A percentile compares a stretch with the other conserved stretches of the same genome.
phyloP scores from a whole-genome alignment of 2,113 vertebrate genomes.

The cattle (Bos taurus) region DNA sequence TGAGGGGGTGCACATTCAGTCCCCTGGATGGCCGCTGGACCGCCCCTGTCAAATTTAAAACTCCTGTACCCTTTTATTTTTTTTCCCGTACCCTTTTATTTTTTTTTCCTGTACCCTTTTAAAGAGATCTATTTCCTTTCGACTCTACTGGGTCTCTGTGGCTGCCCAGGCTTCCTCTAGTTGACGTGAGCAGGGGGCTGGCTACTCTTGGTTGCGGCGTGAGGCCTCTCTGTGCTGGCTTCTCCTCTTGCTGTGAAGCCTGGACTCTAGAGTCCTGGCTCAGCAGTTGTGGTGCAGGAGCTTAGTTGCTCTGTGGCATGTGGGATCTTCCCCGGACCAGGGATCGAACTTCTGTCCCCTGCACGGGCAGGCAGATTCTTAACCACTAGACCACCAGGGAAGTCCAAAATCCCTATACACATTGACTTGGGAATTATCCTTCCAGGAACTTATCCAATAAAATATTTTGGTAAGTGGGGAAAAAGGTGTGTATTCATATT shows the following conservation, averaged over 20 bases:
- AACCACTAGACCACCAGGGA: neutral
- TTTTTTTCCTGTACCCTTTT: neutral
- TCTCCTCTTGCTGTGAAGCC: neutral
- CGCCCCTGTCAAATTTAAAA: neutral
- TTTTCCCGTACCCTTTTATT: no score
- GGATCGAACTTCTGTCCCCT: neutral
- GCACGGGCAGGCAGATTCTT: neutral
- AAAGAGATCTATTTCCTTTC: neutral
- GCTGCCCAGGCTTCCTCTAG: neutral
- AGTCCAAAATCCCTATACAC: neutral
- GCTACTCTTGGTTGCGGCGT: fast-evolving
- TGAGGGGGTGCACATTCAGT: fast-evolving
- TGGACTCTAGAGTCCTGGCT: neutral
- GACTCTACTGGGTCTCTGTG: neutral
- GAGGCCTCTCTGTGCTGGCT: neutral
- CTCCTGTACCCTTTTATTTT: no score
- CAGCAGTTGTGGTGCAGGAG: neutral
- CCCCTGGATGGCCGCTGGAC: neutral
- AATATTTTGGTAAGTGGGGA: neutral
- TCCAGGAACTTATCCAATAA: neutral
- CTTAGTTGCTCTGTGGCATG: neutral
- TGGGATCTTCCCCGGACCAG: neutral
- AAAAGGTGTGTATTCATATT: neutral
- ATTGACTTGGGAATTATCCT: neutral
- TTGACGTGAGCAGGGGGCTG: fast-evolving